Base-by-base conservation (phyloP, 53 echinoderm and acorn worm species). In the Apostichopus leukothele region DNA sequence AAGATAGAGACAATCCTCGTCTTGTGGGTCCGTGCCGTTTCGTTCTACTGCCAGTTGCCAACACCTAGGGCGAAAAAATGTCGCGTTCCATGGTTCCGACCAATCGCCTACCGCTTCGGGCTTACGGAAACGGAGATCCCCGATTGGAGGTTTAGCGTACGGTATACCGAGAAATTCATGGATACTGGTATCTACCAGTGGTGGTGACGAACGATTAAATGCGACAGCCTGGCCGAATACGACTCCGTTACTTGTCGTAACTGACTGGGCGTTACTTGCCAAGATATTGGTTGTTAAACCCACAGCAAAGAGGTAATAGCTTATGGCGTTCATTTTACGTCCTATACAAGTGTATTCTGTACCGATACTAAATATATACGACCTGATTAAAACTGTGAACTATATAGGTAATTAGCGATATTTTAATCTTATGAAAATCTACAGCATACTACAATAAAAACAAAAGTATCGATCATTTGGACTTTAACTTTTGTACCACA, bases 1-100 rank as follows among this genome's bases (percentile, higher is more conserved):
- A 59, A 96, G 92, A 52, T 91, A 94, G 12, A 96, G 87, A 63
- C 96, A 96, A 57, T 96, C 94, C 60, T 96, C 96, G 61, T 74
- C 76, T 76, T 92, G 92, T 3, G 93, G 93, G 5, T 89, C 39
- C 6, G 89, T 89, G 50, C 27, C 13, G 51, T 67, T 86, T 10
- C 19, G 12, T 67, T 86, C 86, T 16, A 86, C 13, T 20, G 88
- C 90, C 27, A 90, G 67, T 60, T 96, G 96, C 79, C 89, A 89
- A 86, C 96, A 96, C 21, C 88, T 89, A 5, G 83, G 51, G 22
- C 94, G 87, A 88, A 93, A 92, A 4, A 79, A 53, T n/a, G 94
- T 89, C 9, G 92, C 89, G 60, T 93, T 83, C 71, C 83, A 86
- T 27, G 75, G 86, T 7, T 93, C 94, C 10, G 89, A 77, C 91